Evolutionary conservation across 2,888 invertebrate species (phyloP), one percentile per base, ranked within the genome.

Genomic region (Melanotus villosus): DNA sequence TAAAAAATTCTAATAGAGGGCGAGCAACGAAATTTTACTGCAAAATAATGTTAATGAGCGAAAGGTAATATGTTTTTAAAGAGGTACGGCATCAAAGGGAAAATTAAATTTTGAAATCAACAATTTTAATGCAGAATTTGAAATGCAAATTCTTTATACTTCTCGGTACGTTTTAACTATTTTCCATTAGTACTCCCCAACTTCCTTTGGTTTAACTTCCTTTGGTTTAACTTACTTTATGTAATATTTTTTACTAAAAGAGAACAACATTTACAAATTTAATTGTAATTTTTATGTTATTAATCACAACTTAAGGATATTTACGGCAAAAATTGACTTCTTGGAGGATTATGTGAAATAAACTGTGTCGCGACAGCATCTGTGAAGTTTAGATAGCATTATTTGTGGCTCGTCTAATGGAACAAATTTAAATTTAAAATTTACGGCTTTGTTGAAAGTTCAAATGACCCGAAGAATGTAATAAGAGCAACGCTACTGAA

Each of bases 1-100:
- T 12, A 50, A 64, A 38, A 69, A 63, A 64, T 57, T 47, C 50
- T 59, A 38, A 41, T 64, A 26, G 38, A 47, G 50, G 62, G 70
- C 59, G 26, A 14, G 60, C 19, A 43, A 9, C 3, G 19, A 7
- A 9, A 10, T 19, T 43, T n/a, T 7, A 23, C 12, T 12, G n/a
- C 23, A 12, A 1, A 23, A n/a, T 47, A 47, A 26, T 47, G 47
- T 23, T 47, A 23, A 47, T 47, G 23, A 47, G 47, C 19, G 19
- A 47, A 47, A 47, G n/a, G n/a, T 47, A 47, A 47, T 47, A 47
- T 47, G 47, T 47, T 47, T 47, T 47, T 47, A 23, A 47, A 47
- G 26, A 47, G 21, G 23, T 12, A 12, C 12, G 12, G 3, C 23
- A 23, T 14, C 19, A 4, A 12, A 23, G 12, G 5, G 7, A 23